Conservation (phyloP, 2,797 vertebrate species). For the Takifugu ocellatus region DNA sequence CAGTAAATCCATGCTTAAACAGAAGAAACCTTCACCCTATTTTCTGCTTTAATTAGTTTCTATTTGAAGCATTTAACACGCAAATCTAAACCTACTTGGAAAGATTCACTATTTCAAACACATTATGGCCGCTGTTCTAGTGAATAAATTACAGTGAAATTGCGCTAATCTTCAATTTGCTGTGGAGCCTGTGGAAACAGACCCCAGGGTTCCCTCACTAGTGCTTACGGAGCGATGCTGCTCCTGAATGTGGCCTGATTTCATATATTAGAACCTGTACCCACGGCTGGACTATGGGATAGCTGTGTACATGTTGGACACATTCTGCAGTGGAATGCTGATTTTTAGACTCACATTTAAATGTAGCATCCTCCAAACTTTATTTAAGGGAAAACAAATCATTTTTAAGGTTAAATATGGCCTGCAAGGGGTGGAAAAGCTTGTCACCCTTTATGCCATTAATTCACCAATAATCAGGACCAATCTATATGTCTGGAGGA, state of each 20-base stretch:
- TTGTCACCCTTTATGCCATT: slow-evolving; percentile 17
- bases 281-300: no score
- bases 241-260: slow-evolving; percentile 6
- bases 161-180: slow-evolving; percentile 6
- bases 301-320: neutral
- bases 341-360: slow-evolving; percentile 9
- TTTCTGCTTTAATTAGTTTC: no score
- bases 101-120: neutral
- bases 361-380: no score
- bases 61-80: no score
- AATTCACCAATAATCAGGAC: no score
- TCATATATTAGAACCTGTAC: no score
- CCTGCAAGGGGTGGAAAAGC: slow-evolving; percentile 11
- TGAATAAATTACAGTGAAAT: slow-evolving; percentile 10
- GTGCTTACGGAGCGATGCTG: neutral
- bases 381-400: no score
- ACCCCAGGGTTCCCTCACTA: neutral
- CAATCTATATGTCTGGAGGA: no score
- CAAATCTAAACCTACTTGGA: neutral
- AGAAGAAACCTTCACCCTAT: no score
- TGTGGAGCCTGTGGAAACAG: neutral
- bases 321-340: slow-evolving; percentile 47
- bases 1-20: no score
- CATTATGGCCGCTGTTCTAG: neutral
- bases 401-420: no score